A percentile compares a stretch with the other conserved stretches of the same genome.
Evolutionary conservation across 2,888 invertebrate species (phyloP).

Genomic region (Incurvaria masculella): DNA sequence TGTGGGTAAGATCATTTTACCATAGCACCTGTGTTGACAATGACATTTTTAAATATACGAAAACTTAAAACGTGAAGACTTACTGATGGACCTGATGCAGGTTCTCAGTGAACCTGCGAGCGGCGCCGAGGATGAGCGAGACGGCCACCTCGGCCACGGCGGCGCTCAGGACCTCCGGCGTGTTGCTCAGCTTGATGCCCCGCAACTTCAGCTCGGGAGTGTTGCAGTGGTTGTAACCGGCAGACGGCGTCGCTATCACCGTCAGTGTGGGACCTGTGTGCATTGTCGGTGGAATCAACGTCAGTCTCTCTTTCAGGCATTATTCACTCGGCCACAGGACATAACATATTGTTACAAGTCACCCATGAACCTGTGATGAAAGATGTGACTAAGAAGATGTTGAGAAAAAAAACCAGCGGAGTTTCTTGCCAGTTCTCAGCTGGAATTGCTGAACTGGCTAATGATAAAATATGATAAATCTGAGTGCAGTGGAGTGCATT

Average conservation of each 20-base stretch:
- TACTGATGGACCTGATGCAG: slow-evolving; percentile 64
- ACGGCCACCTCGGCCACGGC: slow-evolving; percentile 85
- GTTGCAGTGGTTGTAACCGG: slow-evolving; percentile 86
- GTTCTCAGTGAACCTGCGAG: slow-evolving; percentile 77
- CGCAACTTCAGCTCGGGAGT: slow-evolving; percentile 67
- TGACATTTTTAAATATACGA: not conserved
- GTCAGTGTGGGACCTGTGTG: slow-evolving; percentile 71
- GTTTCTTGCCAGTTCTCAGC: no score
- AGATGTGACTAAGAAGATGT: not conserved
- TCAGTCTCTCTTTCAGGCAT: no score
- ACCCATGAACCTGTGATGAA: not conserved
- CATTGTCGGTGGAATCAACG: no score
- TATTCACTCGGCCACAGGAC: no score
- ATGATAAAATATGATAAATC: no score
- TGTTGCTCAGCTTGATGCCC: slow-evolving; percentile 77
- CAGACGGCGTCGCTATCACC: slow-evolving; percentile 80
- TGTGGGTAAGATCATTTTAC: no score
- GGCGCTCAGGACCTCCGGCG: slow-evolving; percentile 72
- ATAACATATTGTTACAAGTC: not conserved
- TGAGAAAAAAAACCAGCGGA: no score
- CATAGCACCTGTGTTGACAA: not conserved
- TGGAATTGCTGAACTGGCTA: no score
- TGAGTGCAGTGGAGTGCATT: not conserved
- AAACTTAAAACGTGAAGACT: slow-evolving; percentile 10
- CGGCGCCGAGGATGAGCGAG: slow-evolving; percentile 69